These are phyloP conservation scores for Odontesthes bonariensis DNA, from an alignment of 2,113 vertebrate genomes.

Conservation along the genomic window DNA sequence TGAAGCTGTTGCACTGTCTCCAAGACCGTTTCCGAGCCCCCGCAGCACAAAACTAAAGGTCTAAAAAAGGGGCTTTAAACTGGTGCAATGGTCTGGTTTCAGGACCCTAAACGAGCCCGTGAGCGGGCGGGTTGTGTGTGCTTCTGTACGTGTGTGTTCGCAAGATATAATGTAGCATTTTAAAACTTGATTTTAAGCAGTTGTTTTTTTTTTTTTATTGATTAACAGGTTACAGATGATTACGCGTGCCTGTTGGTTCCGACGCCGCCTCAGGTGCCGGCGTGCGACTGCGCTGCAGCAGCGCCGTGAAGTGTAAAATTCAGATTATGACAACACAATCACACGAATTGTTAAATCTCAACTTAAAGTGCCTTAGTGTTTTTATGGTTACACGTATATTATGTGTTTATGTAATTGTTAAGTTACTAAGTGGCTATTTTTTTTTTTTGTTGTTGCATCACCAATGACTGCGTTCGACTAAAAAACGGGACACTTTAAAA, in stretches of 20 bases:
- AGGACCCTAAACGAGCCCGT: conserved; percentile 71
- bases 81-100: conserved; percentile 61
- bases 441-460: conserved; percentile 60
- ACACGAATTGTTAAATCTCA: conserved; percentile 48
- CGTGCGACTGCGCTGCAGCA: conserved; percentile 41
- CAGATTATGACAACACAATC: conserved; percentile 63
- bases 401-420: conserved; percentile 64
- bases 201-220: conserved; percentile 31
- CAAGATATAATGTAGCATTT: conserved; percentile 71
- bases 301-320: conserved; percentile 25
- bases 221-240: conserved; percentile 16
- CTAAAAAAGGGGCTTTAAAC: conserved; percentile 32
- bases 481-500: conserved; percentile 50
- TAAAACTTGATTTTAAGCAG: conserved; percentile 63
- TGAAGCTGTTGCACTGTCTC: conserved; percentile 67
- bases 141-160: conserved; percentile 40
- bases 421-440: conserved; percentile 10
- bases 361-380: conserved; percentile 81
- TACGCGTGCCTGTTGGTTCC: conserved; percentile 26
- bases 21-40: conserved; percentile 52
- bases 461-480: conserved; percentile 47
- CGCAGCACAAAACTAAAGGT: conserved; percentile 58
- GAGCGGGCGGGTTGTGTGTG: conserved; percentile 36
- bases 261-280: conserved; percentile 63
- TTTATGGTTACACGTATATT: conserved; percentile 60